Conservation (phyloP, 2,113 vertebrate genomes). For the Ceyx margarethae region DNA sequence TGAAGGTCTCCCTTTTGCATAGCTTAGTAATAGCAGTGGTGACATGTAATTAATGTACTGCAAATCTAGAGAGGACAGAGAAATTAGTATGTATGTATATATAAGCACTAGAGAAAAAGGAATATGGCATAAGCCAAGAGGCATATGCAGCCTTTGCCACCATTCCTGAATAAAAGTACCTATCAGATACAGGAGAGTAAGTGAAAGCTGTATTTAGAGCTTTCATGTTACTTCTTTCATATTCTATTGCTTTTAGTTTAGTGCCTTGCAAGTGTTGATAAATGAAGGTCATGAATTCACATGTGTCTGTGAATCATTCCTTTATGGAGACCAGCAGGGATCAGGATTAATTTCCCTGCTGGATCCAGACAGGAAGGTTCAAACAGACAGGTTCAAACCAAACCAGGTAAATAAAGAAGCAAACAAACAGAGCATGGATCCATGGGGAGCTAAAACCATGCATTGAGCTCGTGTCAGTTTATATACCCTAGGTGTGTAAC, state of each 20-base stretch:
- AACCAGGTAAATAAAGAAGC: neutral
- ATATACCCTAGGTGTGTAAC: neutral
- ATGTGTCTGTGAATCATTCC: neutral
- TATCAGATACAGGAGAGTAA: neutral
- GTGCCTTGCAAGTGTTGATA: neutral
- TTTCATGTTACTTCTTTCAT: neutral
- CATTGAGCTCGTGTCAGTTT: neutral
- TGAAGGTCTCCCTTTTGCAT: neutral
- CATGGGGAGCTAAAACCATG: neutral
- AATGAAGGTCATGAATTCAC: constrained; percentile 14
- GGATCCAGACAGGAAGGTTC: neutral
- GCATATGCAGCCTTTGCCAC: neutral
- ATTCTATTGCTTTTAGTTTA: neutral
- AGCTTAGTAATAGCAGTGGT: constrained; percentile 20
- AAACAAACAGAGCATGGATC: neutral
- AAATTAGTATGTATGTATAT: constrained; percentile 16
- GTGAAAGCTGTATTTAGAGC: neutral
- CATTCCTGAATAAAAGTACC: neutral
- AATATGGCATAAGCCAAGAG: neutral
- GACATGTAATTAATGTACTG: constrained; percentile 31
- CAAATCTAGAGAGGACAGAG: constrained; percentile 17
- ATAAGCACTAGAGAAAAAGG: neutral
- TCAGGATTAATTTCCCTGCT: neutral
- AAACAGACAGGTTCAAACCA: neutral
- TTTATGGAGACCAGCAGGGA: neutral